A percentile compares a stretch with the other conserved stretches of the same genome.
Evolutionary conservation across 1,140 invertebrate genomes (phyloP).

Genomic region (Drosophila willistoni): DNA sequence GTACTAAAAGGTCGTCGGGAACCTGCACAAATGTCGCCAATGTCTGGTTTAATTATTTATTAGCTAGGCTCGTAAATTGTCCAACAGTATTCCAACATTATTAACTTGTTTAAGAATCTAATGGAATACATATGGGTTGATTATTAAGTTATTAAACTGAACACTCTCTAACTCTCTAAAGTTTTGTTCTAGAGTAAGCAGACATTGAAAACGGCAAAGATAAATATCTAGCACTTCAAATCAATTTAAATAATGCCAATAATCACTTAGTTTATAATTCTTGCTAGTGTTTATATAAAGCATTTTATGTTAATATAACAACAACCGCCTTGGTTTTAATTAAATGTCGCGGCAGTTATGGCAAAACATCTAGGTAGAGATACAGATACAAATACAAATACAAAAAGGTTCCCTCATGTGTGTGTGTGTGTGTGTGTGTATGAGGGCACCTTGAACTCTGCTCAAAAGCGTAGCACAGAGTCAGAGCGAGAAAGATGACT

Average conservation of each 20-base stretch:
- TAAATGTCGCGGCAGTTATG: conserved; percentile 37
- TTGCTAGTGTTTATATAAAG: conserved; percentile 27
- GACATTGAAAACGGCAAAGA: too few species aligned
- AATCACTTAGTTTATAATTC: conserved; percentile 40
- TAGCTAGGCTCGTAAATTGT: conserved; percentile 42
- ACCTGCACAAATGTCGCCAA: conserved; percentile 47
- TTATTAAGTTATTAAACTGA: conserved; percentile 27
- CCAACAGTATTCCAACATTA: neutral
- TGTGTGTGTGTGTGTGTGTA: neutral
- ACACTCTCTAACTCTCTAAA: too few species aligned
- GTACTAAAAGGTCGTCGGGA: conserved; percentile 36
- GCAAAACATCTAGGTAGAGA: conserved; percentile 27
- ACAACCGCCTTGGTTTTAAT: conserved; percentile 56
- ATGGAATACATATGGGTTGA: neutral
- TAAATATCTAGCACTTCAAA: conserved; percentile 19
- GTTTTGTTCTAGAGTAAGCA: too few species aligned
- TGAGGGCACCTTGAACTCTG: conserved; percentile 63
- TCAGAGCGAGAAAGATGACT: conserved; percentile 31
- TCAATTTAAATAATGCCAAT: conserved; percentile 42
- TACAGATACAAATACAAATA: conserved; percentile 12
- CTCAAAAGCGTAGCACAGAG: conserved; percentile 42
- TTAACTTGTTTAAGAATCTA: neutral
- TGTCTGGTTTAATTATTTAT: conserved; percentile 38
- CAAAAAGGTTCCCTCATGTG: conserved; percentile 20
- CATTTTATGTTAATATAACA: conserved; percentile 18